Conservation (phyloP, 2,113 vertebrate species). For the Catharus minimus region DNA sequence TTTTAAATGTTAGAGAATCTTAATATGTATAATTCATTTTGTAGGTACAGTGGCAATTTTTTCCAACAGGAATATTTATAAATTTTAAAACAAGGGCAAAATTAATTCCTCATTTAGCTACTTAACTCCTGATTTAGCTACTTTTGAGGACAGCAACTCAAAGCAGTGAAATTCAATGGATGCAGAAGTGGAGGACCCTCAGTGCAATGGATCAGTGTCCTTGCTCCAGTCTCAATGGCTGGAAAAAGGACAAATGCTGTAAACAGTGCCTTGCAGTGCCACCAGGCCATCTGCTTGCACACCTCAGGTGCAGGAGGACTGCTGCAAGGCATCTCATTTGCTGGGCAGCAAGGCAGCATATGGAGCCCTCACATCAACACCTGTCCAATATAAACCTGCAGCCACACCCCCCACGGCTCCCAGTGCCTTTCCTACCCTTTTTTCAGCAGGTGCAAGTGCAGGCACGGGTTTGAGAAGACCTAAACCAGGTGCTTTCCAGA, state of each 20-base stretch:
- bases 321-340: neutral
- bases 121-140: neutral
- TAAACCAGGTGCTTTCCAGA: neutral
- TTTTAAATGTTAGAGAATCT: neutral
- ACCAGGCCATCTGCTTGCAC: neutral
- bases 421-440: accelerated
- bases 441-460: accelerated
- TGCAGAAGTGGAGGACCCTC: neutral
- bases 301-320: neutral
- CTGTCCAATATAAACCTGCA: neutral
- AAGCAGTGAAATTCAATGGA: neutral
- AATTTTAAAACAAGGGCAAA: neutral
- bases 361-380: neutral
- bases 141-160: neutral
- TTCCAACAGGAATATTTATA: neutral
- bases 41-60: neutral
- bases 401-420: neutral
- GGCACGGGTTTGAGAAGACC: accelerated
- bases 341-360: neutral
- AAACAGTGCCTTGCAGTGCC: neutral
- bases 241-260: neutral
- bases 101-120: neutral
- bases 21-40: neutral
- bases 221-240: neutral
- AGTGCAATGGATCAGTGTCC: neutral